phyloP scores from a whole-genome alignment of 1,140 invertebrate species.

The Vollenhovia emeryi region DNA sequence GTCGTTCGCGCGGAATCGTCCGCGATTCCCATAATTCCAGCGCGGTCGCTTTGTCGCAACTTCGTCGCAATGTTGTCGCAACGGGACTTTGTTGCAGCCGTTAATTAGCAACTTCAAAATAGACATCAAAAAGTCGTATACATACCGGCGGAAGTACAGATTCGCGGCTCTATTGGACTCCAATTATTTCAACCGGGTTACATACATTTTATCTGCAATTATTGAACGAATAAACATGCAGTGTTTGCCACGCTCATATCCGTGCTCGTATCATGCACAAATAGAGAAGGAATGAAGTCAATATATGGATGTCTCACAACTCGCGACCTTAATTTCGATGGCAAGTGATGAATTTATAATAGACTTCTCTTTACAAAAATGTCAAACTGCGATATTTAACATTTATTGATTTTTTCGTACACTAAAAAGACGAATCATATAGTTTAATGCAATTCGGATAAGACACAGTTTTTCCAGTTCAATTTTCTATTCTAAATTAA shows the following conservation, averaged over 20 bases:
- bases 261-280: background rate
- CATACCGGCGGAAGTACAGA: conserved; percentile 7
- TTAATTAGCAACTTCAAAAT: conserved; percentile 48
- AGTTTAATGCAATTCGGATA: background rate
- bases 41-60: conserved; percentile 53
- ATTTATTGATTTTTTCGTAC: background rate
- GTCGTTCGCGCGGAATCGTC: conserved; percentile 53
- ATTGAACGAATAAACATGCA: conserved; percentile 19
- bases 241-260: background rate
- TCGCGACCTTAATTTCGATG: conserved; percentile 20
- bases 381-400: background rate
- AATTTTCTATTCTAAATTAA: background rate
- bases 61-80: conserved; percentile 47
- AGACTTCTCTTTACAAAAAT: background rate
- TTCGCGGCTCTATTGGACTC: background rate
- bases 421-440: background rate
- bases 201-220: conserved; percentile 34
- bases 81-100: conserved; percentile 42
- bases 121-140: conserved; percentile 36
- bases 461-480: background rate
- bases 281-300: background rate
- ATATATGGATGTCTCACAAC: background rate
- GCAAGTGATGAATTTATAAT: background rate
- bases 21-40: conserved; percentile 50
- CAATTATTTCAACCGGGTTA: conserved; percentile 45